Conservation (phyloP, 2,113 vertebrate genomes). For the Aleadryas rufinucha region DNA sequence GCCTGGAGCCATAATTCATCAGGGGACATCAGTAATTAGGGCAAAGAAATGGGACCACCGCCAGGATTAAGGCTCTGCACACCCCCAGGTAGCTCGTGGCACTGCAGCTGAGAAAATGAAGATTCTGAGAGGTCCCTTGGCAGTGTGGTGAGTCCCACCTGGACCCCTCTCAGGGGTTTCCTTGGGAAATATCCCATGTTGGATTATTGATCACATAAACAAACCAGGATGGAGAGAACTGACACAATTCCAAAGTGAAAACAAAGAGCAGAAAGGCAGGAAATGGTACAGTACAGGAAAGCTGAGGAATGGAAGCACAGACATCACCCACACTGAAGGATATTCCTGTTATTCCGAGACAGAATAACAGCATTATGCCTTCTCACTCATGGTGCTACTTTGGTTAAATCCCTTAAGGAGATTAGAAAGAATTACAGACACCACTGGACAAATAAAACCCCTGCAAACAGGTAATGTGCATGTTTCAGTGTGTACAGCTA, state of each 20-base stretch:
- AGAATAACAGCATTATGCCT: neutral
- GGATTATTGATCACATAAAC: neutral
- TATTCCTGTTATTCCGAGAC: neutral
- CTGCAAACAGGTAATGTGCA: neutral
- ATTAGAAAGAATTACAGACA: constrained; percentile 25
- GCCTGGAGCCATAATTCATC: neutral
- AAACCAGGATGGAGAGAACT: neutral
- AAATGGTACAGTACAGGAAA: neutral
- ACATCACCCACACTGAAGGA: neutral
- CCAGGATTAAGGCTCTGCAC: neutral
- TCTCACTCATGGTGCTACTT: neutral
- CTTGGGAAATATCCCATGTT: neutral
- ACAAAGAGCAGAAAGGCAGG: neutral
- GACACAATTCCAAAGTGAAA: neutral
- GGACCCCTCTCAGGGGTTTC: neutral
- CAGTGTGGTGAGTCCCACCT: neutral
- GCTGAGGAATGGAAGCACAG: neutral
- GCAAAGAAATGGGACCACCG: neutral
- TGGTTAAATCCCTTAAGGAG: constrained; percentile 51
- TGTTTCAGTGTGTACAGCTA: neutral
- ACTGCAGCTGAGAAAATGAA: neutral
- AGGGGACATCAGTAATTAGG: neutral
- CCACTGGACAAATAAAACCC: neutral
- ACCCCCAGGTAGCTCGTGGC: rapidly evolving
- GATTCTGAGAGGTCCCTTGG: neutral